Evolutionary conservation across 2,888 invertebrate species (phyloP).

Genomic region (Agelastica alni): DNA sequence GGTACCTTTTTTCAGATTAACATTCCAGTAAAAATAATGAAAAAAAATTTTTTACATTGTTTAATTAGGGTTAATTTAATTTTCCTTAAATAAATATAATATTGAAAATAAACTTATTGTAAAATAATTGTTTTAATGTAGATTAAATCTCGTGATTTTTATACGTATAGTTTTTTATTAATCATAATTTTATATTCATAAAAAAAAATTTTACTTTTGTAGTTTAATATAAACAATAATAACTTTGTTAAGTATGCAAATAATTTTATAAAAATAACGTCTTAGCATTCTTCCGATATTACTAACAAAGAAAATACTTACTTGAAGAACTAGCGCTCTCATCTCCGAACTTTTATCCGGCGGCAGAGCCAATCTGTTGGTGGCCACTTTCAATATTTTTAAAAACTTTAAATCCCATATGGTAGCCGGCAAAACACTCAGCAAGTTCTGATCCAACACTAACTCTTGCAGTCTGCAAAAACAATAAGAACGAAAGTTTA

Average conservation of each 20-base stretch:
- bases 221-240: neutral
- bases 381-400: slow-evolving; percentile 63
- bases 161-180: too few species aligned
- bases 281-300: too few species aligned
- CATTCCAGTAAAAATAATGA: too few species aligned
- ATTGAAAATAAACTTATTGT: too few species aligned
- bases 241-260: neutral
- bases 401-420: slow-evolving; percentile 65
- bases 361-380: slow-evolving; percentile 60
- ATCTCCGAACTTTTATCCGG: slow-evolving; percentile 61
- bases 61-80: too few species aligned
- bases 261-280: neutral
- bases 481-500: slow-evolving; percentile 45
- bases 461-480: slow-evolving; percentile 72
- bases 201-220: neutral
- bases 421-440: slow-evolving; percentile 66
- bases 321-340: slow-evolving; percentile 62
- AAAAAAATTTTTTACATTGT: too few species aligned
- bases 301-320: slow-evolving; percentile 39
- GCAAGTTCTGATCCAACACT: slow-evolving; percentile 72
- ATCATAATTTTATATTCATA: too few species aligned
- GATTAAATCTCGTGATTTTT: too few species aligned
- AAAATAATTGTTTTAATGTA: too few species aligned
- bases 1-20: too few species aligned
- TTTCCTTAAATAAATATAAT: too few species aligned